Base-by-base conservation (phyloP, 1,140 invertebrate species). In the Cyclargus thomasi region DNA sequence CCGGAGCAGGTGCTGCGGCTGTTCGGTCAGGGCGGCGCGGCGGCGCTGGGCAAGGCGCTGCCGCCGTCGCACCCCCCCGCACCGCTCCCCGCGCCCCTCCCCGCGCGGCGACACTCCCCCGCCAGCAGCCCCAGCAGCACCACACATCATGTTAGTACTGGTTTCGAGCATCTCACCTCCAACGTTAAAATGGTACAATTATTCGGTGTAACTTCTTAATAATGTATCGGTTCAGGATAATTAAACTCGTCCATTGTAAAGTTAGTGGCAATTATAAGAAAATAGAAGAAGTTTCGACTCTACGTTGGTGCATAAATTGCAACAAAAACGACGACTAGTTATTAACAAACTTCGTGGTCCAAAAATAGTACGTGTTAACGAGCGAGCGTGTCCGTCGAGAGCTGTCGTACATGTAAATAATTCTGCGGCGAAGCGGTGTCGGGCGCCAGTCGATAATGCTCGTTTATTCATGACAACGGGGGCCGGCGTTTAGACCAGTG, bases 1-100 rank as follows among this genome's bases (percentile, higher is more conserved):
- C 95, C 95, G 64, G 95, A 96, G 91, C 95, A 96, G 87, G 95
- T 95, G 78, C 91, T 95, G 67, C 89, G 93, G 67, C 84, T 94
- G 79, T 94, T 94, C 77, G 93, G 93, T 63, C 92, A 91, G 71
- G 90, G 87, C 66, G 82, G 86, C 67, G 80, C 83, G 59, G 76
- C 91, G 77, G 83, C 84, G 78, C 73, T 89, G 78, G 77, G 83
- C 70, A 85, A 85, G 66, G 85, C 85, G 0, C 79, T 85, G 63
- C 82, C 83, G 36, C 83, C 85, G n/a, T 84, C 86, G 36, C 85
- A 87, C 62, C 80, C 83, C 5, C 83, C 73, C 62, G 79, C 88
- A 22, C 85, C 87, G 16, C 72, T 85, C 1, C 36, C 64, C 22
- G 81, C 81, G 0, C 82, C 83, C 10, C 77, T 86, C 7, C 78